Percentiles rank a stretch among this genome's conserved stretches.
phyloP scores from a whole-genome alignment of 37 sponge, comb jelly and placozoan genomes.

The Ephydatia muelleri region DNA sequence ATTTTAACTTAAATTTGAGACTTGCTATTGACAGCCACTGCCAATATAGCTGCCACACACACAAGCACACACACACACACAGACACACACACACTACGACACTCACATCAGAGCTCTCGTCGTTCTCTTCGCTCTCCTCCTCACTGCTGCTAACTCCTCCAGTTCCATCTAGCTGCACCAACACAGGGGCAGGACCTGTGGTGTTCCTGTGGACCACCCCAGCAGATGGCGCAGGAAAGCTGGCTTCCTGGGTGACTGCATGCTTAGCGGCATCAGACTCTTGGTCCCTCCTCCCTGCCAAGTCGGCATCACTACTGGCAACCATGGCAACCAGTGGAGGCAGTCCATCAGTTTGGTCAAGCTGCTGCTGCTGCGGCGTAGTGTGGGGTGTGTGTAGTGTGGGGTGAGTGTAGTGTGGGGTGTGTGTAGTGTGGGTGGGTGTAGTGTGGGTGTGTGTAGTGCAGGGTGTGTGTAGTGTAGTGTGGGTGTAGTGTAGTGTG shows the following conservation, averaged over 20 bases:
- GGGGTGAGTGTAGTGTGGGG: too few species aligned
- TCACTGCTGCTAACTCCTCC: constrained; percentile 62
- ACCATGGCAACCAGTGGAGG: neutral
- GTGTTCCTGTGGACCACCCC: neutral
- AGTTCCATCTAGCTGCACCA: constrained; percentile 37
- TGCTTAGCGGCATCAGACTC: neutral
- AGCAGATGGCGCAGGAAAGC: neutral
- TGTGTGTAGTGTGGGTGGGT: too few species aligned
- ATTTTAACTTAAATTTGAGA: too few species aligned
- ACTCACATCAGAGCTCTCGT: constrained; percentile 41
- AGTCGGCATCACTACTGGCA: neutral
- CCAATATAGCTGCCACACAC: neutral
- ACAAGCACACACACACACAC: neutral
- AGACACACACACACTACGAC: neutral
- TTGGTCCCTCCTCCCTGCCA: neutral
- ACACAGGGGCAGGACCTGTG: neutral
- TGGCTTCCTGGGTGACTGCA: too few species aligned
- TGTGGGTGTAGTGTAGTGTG: too few species aligned
- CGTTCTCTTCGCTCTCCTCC: constrained; percentile 64
- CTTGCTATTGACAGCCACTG: too few species aligned
- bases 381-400: too few species aligned
- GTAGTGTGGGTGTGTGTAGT: too few species aligned
- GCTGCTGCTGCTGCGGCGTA: too few species aligned
- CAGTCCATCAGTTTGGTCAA: constrained; percentile 1
- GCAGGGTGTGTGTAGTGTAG: too few species aligned